These are phyloP conservation scores for Percopsis omiscomaycus DNA, from an alignment of 2,797 vertebrate species.

Conservation along the genomic window DNA sequence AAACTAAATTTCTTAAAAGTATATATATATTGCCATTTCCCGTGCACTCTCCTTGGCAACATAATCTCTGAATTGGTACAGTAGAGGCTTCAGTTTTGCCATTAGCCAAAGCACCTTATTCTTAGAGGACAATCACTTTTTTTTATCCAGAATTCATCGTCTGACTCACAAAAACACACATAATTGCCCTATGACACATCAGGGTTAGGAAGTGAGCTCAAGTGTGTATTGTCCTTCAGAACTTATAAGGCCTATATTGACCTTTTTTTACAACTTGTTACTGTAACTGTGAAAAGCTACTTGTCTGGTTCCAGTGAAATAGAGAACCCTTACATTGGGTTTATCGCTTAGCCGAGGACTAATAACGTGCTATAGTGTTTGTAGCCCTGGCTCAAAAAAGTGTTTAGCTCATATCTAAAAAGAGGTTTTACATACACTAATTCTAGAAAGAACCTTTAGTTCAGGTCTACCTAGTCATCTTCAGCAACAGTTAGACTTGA, in stretches of 20 bases:
- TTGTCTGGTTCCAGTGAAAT: background rate
- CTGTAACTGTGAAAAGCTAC: constrained; percentile 4
- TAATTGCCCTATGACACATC: too few species aligned
- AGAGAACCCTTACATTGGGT: constrained; percentile 4
- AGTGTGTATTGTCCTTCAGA: constrained; percentile 4
- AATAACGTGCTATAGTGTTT: background rate
- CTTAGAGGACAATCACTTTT: constrained; percentile 8
- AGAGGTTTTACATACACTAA: background rate
- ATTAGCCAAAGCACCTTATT: background rate
- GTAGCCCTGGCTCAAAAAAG: background rate
- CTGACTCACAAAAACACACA: background rate
- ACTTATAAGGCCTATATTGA: background rate
- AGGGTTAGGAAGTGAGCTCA: background rate
- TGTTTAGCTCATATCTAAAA: background rate
- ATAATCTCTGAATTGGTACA: constrained; percentile 8
- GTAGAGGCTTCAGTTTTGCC: background rate
- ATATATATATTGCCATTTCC: background rate
- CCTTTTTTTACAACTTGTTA: background rate
- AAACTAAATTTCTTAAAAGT: background rate
- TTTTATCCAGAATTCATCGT: background rate
- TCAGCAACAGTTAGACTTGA: background rate
- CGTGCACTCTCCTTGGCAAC: background rate
- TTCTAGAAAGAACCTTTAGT: background rate
- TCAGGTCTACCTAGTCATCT: background rate
- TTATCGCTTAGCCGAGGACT: background rate